Evolutionary conservation across 1,140 invertebrate species (phyloP).

Genomic region (Philaenus spumarius): DNA sequence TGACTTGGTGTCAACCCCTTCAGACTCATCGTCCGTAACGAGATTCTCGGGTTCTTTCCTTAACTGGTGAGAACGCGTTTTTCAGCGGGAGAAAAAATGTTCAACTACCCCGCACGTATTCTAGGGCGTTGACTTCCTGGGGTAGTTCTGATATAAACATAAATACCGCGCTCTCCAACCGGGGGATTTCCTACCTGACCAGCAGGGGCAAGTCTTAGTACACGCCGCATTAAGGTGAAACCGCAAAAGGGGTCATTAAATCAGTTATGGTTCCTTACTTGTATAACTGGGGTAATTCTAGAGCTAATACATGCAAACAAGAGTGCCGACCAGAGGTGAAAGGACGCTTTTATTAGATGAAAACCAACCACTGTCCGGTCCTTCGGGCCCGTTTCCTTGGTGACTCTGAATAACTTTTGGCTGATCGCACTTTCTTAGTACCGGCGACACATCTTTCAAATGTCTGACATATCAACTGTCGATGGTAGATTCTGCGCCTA

Average conservation of each 20-base stretch:
- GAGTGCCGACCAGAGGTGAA: slow-evolving; percentile 55
- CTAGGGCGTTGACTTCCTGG: too few relatives aligned
- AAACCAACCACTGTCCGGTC: slow-evolving; percentile 43
- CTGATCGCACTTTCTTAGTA: slow-evolving; percentile 63
- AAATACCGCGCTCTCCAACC: too few relatives aligned
- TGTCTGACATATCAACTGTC: slow-evolving; percentile 84
- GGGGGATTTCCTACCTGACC: slow-evolving; percentile 36
- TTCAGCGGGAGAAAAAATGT: too few relatives aligned
- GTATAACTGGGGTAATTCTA: slow-evolving; percentile 87
- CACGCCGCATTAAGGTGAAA: slow-evolving; percentile 61
- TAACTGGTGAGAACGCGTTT: too few relatives aligned
- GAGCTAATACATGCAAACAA: slow-evolving; percentile 76
- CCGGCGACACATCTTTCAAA: slow-evolving; percentile 76
- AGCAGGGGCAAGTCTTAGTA: slow-evolving; percentile 75
- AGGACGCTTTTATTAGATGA: slow-evolving; percentile 69
- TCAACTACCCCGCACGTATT: too few relatives aligned
- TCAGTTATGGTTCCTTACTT: slow-evolving; percentile 72
- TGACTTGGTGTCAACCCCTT: too few relatives aligned
- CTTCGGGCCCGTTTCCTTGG: slow-evolving; percentile 54
- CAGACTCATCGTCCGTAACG: too few relatives aligned
- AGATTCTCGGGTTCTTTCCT: too few relatives aligned
- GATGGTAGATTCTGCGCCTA: slow-evolving; percentile 70
- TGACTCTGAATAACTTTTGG: slow-evolving; percentile 75
- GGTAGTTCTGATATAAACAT: too few relatives aligned
- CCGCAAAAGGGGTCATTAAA: slow-evolving; percentile 75